These are phyloP conservation scores for Macrophya annulata DNA, from an alignment of 2,888 invertebrate genomes.

Conservation along the genomic window DNA sequence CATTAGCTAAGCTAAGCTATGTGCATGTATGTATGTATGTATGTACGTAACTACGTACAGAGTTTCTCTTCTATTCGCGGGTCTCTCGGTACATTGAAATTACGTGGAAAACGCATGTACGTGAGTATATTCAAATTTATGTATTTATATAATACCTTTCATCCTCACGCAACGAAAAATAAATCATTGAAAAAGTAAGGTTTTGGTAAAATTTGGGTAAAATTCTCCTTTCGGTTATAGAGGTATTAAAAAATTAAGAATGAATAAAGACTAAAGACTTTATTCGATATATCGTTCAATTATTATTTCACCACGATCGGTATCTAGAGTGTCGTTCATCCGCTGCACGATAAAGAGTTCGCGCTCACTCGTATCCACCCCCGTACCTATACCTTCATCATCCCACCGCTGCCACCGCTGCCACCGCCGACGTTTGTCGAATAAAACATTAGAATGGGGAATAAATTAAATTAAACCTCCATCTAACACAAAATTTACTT, in stretches of 20 bases:
- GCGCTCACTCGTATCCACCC: neutral
- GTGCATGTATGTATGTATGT: neutral
- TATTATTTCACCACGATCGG: neutral
- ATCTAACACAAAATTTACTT: conserved; percentile 26
- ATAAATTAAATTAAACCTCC: conserved; percentile 31
- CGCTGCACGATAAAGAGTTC: conserved; percentile 7
- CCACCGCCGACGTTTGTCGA: neutral
- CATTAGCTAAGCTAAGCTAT: neutral
- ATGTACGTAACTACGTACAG: neutral
- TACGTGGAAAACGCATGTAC: too few species aligned
- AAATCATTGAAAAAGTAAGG: too few species aligned
- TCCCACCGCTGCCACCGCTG: neutral
- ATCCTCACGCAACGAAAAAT: too few species aligned
- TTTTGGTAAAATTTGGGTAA: too few species aligned
- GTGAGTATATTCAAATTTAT: too few species aligned
- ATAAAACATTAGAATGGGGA: conserved; percentile 21
- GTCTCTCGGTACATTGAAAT: neutral
- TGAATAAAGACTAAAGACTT: neutral
- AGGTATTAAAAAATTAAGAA: neutral
- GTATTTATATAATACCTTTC: too few species aligned
- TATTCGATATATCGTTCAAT: conserved; percentile 17
- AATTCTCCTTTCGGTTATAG: neutral
- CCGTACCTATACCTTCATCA: neutral
- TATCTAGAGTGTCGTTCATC: neutral
- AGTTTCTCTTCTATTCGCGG: neutral